phyloP scores from a whole-genome alignment of 2,113 vertebrate species.

The Fukomys damarensis region DNA sequence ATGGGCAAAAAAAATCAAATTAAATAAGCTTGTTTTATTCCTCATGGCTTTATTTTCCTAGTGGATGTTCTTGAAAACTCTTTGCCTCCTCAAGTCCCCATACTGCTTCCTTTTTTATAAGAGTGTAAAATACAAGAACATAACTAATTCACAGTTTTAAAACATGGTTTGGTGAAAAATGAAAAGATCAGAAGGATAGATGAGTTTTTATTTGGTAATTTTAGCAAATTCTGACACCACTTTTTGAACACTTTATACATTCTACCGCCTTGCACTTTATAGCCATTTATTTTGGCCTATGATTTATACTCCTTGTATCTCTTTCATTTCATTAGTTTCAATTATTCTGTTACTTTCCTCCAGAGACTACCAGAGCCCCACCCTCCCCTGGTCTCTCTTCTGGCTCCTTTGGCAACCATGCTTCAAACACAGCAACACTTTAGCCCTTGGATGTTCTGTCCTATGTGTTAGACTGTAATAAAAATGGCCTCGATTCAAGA shows the following conservation, averaged over 20 bases:
- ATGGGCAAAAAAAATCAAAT: neutral
- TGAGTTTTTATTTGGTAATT: neutral
- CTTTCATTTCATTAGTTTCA: neutral
- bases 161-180: neutral
- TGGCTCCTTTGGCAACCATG: neutral
- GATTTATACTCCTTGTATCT: neutral
- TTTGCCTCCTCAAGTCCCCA: neutral
- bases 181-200: neutral
- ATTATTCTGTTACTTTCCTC: neutral
- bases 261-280: neutral
- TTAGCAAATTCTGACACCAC: neutral
- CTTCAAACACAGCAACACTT: neutral
- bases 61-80: neutral
- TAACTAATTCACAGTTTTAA: neutral
- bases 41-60: neutral
- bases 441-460: neutral
- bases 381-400: neutral
- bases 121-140: neutral
- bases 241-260: neutral
- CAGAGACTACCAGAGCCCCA: neutral
- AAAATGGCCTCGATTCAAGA: neutral
- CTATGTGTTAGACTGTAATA: neutral
- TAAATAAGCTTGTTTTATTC: neutral
- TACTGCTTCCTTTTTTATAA: neutral
- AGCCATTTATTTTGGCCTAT: neutral